These are phyloP conservation scores for Elaphurus davidianus DNA, from an alignment of 2,113 vertebrate genomes.

Conservation along the genomic window DNA sequence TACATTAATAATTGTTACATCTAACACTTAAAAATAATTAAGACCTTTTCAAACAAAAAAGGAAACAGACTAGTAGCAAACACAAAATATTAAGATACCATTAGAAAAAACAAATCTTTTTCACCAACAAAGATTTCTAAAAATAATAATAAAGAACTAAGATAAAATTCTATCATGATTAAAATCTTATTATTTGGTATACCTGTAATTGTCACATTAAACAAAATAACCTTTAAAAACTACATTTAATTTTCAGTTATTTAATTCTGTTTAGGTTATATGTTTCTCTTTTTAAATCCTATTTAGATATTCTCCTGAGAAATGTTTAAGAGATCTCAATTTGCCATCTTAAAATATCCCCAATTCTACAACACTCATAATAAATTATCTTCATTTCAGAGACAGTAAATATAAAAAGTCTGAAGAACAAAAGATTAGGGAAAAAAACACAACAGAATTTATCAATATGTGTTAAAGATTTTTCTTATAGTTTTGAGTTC, in stretches of 20 bases:
- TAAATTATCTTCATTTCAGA: not conserved
- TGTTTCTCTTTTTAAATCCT: not conserved
- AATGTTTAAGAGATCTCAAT: not conserved
- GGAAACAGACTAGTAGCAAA: not conserved
- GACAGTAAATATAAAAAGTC: not conserved
- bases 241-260: not conserved
- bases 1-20: not conserved
- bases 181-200: not conserved
- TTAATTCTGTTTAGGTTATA: not conserved
- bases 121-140: not conserved
- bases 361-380: not conserved
- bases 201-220: not conserved
- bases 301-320: not conserved
- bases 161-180: not conserved
- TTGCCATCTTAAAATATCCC: not conserved
- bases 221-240: not conserved
- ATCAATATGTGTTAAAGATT: not conserved
- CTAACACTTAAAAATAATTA: not conserved
- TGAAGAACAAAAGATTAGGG: not conserved
- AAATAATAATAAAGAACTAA: not conserved
- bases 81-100: not conserved
- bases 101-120: not conserved
- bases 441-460: not conserved
- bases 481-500: not conserved
- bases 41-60: constrained; percentile 2